Base-by-base conservation (phyloP, 1,140 invertebrate genomes). In the Zaprionus gabonicus region DNA sequence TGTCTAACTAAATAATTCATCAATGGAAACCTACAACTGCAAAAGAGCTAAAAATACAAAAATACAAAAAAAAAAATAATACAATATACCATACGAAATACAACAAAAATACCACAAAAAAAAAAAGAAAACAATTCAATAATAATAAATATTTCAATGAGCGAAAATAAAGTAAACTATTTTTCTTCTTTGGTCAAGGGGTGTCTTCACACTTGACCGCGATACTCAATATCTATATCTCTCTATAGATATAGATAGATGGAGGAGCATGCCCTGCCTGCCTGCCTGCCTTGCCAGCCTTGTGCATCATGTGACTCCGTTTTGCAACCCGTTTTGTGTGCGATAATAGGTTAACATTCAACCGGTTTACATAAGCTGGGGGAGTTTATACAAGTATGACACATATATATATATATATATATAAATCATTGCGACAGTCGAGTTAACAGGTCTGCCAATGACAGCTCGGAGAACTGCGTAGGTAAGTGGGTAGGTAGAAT, bases 381-480 rank as follows among this genome's bases (percentile, higher is more conserved):
- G 20, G 20, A 20, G 20, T 20, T 20, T 20, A 20, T 20, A 20
- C 20, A 20, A 20, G 20, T 20, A 20, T 20, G 20, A 20, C 20
- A 20, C 20, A 44, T 44, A 46, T 17, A 17, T 2, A 1, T n/a
- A n/a, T n/a, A 44, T 44, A 46, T 17, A 17, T n/a, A 17, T n/a
- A 46, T 46, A 46, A 46, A 46, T 46, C 41, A 46, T 46, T 46
- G 41, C n/a, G 41, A 46, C 41, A 46, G 5, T 46, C n/a, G n/a
- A 46, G n/a, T 46, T 46, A 46, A 9, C n/a, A 46, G 10, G n/a
- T 17, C 5, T 3, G n/a, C 41, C 41, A 46, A 17, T 46, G 41
- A 46, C 41, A 46, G 41, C n/a, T 46, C n/a, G 3, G n/a, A 3
- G 41, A 9, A 46, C 7, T 46, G n/a, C n/a, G 3, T 44, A 44